Evolutionary conservation across 1,140 invertebrate species (phyloP), one percentile per base, ranked within the genome.

Genomic region (Penaeus japonicus): DNA sequence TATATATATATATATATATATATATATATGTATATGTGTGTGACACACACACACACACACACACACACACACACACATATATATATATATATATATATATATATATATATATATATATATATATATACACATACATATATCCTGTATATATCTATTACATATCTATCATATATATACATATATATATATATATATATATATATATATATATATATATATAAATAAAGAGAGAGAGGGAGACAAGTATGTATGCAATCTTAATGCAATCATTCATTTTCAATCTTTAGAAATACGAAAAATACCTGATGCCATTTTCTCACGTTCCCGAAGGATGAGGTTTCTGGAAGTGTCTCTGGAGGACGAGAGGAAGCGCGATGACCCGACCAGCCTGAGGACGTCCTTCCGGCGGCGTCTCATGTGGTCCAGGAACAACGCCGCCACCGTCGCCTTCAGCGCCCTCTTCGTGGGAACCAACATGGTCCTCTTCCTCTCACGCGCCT

Each of bases 381-480:
- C 95, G 2, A 89, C 92, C 10, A 93, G 39, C 32, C 22, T 94
- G 2, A 92, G 95, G 55, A 93, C 94, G 79, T 96, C 96, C 0
- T 96, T 96, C 91, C 96, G 97, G 91, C 92, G 97, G 30, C 96
- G 96, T 0, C 92, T 94, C 85, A 95, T 96, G 0, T 98, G 98
- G 92, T 94, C 97, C 84, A 96, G 95, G 91, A 98, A 98, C 92
- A 98, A 98, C 93, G 96, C 96, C 91, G 95, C 97, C 0, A 96
- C 96, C 91, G 93, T 98, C 24, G 93, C 95, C 0, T 97, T 97
- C 91, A 93, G 97, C 17, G 93, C 93, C 0, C 91, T 94, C 4
- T 97, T 96, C 91, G 92, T 96, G 17, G 87, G 95, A 0, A 93
- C 97, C 57, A 98, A 97, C 91, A 90, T 95, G 2, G 94, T 94